A percentile compares a stretch with the other conserved stretches of the same genome.
Conservation (phyloP, 2,888 invertebrate species). For the Antitype chi region DNA sequence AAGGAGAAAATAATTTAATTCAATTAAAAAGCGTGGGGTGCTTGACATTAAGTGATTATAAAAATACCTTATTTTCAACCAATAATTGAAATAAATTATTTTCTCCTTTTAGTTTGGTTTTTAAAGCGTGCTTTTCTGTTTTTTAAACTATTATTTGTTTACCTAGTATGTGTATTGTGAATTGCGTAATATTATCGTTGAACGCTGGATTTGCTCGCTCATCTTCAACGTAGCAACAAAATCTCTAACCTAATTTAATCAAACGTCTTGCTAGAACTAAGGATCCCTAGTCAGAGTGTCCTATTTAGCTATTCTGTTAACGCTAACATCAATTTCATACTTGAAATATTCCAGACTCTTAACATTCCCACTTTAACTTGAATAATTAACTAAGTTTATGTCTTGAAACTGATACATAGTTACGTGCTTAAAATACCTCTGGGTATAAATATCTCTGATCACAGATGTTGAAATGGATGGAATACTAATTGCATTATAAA, state of each 20-base stretch:
- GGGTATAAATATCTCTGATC: constrained; percentile 4
- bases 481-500: constrained; percentile 25
- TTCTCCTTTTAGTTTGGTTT: no score
- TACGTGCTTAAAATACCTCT: not conserved
- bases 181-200: not conserved
- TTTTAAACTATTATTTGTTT: no score
- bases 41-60: no score
- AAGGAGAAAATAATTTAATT: no score
- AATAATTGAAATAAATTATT: no score
- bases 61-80: no score
- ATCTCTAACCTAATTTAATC: not conserved
- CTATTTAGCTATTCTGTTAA: not conserved
- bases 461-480: constrained; percentile 31
- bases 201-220: not conserved
- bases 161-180: no score
- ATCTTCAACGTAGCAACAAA: not conserved
- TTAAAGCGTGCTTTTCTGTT: no score
- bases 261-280: constrained; percentile 3
- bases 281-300: no score
- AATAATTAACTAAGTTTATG: constrained; percentile 24
- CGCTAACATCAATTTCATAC: constrained; percentile 2
- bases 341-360: constrained; percentile 9
- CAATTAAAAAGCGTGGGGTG: no score
- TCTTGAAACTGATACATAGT: constrained; percentile 4
- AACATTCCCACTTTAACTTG: constrained; percentile 9